These are phyloP conservation scores for Tethya wilhelma DNA, from an alignment of 37 sponge, comb jelly and placozoan genomes.

Conservation along the genomic window DNA sequence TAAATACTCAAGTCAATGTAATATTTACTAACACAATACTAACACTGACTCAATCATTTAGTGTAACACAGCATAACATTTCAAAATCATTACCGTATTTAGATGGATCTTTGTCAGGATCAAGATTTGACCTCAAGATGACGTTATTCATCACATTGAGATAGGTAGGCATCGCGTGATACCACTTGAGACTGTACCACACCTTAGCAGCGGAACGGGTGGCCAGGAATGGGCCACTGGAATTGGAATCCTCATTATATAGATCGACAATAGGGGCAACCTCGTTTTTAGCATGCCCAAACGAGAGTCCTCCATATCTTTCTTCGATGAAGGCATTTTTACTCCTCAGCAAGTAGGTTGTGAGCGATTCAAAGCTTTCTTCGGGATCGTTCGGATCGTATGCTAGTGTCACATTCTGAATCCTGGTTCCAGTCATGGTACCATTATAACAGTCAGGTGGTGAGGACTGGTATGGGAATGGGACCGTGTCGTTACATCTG, in stretches of 20 bases:
- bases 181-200: slow-evolving; percentile 89
- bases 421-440: slow-evolving; percentile 15
- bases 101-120: slow-evolving; percentile 7
- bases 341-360: slow-evolving; percentile 39
- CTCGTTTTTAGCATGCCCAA: slow-evolving; percentile 60
- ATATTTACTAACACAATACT: too few relatives aligned
- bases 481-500: background rate
- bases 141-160: slow-evolving; percentile 92
- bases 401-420: slow-evolving; percentile 8
- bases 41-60: too few relatives aligned
- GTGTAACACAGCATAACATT: too few relatives aligned
- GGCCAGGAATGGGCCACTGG: slow-evolving; percentile 49
- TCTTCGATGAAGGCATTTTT: slow-evolving; percentile 39
- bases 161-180: slow-evolving; percentile 88
- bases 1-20: too few relatives aligned
- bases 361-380: slow-evolving; percentile 6
- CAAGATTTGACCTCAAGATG: slow-evolving; percentile 74
- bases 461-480: background rate
- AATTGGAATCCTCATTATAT: background rate
- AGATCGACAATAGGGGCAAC: slow-evolving; percentile 40
- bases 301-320: slow-evolving; percentile 74
- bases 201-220: slow-evolving; percentile 67
- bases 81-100: too few relatives aligned
- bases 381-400: background rate
- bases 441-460: slow-evolving; percentile 21